Percentiles rank a stretch among this genome's conserved stretches.
Conservation (phyloP, 2,113 vertebrate genomes). For the Phaetusa simplex region DNA sequence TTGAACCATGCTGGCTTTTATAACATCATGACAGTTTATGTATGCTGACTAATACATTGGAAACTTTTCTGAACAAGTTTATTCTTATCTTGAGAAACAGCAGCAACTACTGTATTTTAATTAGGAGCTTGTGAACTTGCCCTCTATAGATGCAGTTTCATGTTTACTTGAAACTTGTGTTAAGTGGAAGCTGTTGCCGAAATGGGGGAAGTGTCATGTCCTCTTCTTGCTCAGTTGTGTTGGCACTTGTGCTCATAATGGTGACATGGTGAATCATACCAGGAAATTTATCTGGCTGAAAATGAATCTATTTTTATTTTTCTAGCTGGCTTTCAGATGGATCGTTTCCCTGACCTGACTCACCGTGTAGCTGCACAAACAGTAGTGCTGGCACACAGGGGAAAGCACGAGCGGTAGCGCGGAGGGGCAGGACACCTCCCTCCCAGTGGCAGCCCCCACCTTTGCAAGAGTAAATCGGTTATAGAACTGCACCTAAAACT, state of each 20-base stretch:
- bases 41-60: not conserved
- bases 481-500: not conserved
- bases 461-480: not conserved
- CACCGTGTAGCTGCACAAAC: not conserved
- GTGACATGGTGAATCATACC: slow-evolving; percentile 32
- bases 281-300: slow-evolving; percentile 32
- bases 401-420: accelerated
- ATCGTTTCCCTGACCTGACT: slow-evolving; percentile 43
- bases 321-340: slow-evolving; percentile 17
- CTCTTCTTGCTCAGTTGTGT: not conserved
- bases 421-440: not conserved
- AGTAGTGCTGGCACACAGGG: not conserved
- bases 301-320: slow-evolving; percentile 33
- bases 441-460: not conserved
- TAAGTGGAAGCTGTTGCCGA: slow-evolving; percentile 26
- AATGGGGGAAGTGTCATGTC: slow-evolving; percentile 27
- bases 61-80: slow-evolving; percentile 15
- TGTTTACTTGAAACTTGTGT: slow-evolving; percentile 4
- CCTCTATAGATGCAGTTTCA: not conserved
- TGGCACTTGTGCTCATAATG: not conserved
- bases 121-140: slow-evolving; percentile 1
- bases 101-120: slow-evolving; percentile 31
- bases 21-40: not conserved
- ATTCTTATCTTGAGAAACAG: slow-evolving; percentile 40
- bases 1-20: not conserved